These are phyloP conservation scores for Todus mexicanus DNA, from an alignment of 2,797 vertebrate genomes.

Conservation along the genomic window DNA sequence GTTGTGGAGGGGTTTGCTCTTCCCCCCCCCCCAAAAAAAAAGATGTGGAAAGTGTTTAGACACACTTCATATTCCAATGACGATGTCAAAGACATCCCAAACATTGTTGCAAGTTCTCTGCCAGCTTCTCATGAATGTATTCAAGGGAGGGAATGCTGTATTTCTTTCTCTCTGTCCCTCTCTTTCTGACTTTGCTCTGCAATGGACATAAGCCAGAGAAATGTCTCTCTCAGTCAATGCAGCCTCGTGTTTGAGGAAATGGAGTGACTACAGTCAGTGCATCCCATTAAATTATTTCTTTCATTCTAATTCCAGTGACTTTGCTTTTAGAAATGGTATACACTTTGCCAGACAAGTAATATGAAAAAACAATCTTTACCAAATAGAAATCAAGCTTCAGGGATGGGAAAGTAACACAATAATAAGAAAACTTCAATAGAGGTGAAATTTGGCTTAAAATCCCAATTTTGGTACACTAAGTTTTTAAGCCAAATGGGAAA, in stretches of 20 bases:
- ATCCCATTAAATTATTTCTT: constrained; percentile 36
- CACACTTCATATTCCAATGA: not conserved
- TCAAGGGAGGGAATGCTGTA: not conserved
- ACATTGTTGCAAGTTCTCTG: not conserved
- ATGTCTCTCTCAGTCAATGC: not conserved
- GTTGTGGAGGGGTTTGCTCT: not conserved
- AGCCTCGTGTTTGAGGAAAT: constrained; percentile 40
- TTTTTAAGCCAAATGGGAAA: not conserved
- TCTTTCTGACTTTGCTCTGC: constrained; percentile 1
- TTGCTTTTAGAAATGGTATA: not conserved
- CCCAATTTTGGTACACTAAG: not conserved
- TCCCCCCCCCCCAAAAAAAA: not conserved
- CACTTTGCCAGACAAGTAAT: not conserved
- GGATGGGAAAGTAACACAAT: not conserved
- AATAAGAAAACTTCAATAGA: not conserved
- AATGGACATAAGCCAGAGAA: constrained; percentile 37
- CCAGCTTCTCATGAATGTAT: not conserved
- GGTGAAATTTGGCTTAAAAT: not conserved
- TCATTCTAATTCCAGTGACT: constrained; percentile 9
- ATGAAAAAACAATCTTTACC: not conserved
- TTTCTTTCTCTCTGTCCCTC: not conserved
- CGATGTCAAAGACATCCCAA: not conserved
- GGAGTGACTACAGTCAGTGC: not conserved
- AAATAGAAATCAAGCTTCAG: not conserved
- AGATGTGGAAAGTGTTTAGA: not conserved